Evolutionary conservation across 2,888 invertebrate genomes (phyloP).

Genomic region (Eupeodes luniger): DNA sequence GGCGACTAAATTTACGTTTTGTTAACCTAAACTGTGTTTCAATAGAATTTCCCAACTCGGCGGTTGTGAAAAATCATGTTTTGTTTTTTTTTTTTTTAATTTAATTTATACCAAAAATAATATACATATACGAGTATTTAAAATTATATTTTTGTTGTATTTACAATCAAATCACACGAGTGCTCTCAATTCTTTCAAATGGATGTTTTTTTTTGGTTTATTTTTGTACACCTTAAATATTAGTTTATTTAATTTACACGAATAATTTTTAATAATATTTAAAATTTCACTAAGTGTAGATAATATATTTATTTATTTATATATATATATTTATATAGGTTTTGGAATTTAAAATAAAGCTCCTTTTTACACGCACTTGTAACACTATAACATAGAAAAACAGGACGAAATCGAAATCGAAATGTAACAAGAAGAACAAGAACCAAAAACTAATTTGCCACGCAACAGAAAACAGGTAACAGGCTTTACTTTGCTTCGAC

Average conservation of each 20-base stretch:
- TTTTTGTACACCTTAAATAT: constrained; percentile 75
- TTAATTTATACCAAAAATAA: constrained; percentile 24
- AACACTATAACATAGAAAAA: constrained; percentile 14
- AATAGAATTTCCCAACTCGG: constrained; percentile 62
- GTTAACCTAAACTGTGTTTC: constrained; percentile 76
- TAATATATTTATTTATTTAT: constrained; percentile 16
- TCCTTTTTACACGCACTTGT: constrained; percentile 61
- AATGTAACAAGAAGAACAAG: constrained; percentile 29
- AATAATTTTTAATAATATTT: constrained; percentile 22
- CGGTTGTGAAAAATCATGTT: constrained; percentile 47
- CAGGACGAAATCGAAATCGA: not conserved
- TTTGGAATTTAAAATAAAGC: constrained; percentile 59
- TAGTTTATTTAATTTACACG: constrained; percentile 46
- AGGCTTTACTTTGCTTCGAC: constrained; percentile 43
- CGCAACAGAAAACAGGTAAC: constrained; percentile 68
- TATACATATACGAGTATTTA: not conserved
- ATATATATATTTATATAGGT: constrained; percentile 25
- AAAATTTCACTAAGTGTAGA: constrained; percentile 47
- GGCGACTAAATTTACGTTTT: constrained; percentile 74
- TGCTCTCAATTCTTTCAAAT: constrained; percentile 78
- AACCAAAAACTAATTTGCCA: constrained; percentile 38
- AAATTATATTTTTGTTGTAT: constrained; percentile 70
- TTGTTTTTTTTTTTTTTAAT: constrained; percentile 8
- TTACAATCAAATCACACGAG: constrained; percentile 80
- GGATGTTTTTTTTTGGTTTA: constrained; percentile 74